A percentile compares a stretch with the other conserved stretches of the same genome.
Evolutionary conservation across 2,797 vertebrate species (phyloP).

Genomic region (Protosalanx chinensis): DNA sequence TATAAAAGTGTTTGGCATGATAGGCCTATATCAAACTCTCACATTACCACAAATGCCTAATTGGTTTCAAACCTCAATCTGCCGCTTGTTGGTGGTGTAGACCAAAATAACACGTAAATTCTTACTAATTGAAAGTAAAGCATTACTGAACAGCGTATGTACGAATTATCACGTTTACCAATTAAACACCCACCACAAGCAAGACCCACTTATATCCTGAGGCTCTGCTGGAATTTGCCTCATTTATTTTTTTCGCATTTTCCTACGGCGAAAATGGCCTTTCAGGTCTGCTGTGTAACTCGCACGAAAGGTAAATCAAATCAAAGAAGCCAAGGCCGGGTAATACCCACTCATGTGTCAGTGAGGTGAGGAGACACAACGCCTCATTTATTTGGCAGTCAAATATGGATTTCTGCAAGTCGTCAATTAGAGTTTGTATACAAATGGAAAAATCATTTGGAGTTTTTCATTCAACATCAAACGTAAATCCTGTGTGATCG

Average conservation of each 20-base stretch:
- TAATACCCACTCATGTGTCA: not conserved
- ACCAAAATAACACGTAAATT: not conserved
- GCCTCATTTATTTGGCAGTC: too few species aligned
- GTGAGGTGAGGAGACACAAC: not conserved
- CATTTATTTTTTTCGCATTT: not conserved
- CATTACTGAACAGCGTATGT: not conserved
- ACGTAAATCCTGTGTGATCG: not conserved
- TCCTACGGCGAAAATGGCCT: constrained; percentile 49
- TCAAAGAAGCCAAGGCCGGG: constrained; percentile 62
- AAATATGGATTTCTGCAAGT: constrained; percentile 27
- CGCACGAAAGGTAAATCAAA: constrained; percentile 65
- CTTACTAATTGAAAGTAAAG: not conserved
- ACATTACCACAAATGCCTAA: not conserved
- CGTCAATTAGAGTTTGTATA: too few species aligned
- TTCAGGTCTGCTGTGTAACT: constrained; percentile 59
- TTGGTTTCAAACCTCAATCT: not conserved
- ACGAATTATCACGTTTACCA: not conserved
- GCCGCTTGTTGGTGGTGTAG: not conserved
- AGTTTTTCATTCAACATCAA: not conserved
- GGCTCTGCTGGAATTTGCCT: constrained; percentile 23
- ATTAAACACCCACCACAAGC: not conserved
- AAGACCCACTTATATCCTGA: not conserved
- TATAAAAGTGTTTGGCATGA: not conserved
- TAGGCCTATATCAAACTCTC: not conserved
- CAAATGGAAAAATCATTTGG: too few species aligned